phyloP scores from a whole-genome alignment of 2,888 invertebrate species.

The Rhagium mordax region DNA sequence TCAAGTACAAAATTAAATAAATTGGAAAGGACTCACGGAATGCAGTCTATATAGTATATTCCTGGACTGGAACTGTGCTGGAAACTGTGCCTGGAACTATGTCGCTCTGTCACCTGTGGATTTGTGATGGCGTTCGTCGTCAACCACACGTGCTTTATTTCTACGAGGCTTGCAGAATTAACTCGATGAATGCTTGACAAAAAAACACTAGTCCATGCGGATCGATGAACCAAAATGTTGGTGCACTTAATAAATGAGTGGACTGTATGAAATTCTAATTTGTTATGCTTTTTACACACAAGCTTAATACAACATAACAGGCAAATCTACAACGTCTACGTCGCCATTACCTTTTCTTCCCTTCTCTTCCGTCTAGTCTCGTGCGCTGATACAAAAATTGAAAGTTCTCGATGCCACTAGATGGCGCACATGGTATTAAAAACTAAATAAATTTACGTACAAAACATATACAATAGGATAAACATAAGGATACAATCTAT shows the following conservation, averaged over 20 bases:
- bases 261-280: neutral
- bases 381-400: too few relatives aligned
- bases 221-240: neutral
- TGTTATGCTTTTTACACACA: too few relatives aligned
- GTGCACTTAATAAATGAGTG: neutral
- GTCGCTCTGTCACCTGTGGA: neutral
- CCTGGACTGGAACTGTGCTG: too few relatives aligned
- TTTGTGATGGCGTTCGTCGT: neutral
- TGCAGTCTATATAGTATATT: neutral
- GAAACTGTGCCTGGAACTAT: neutral
- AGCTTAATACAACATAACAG: too few relatives aligned
- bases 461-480: too few relatives aligned
- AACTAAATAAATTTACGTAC: too few relatives aligned
- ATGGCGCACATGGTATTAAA: too few relatives aligned
- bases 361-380: too few relatives aligned
- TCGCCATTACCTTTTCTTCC: too few relatives aligned
- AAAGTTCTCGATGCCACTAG: too few relatives aligned
- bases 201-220: neutral
- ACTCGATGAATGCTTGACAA: neutral
- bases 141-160: neutral
- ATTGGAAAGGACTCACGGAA: slow-evolving; percentile 1
- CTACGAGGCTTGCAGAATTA: neutral
- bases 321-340: too few relatives aligned
- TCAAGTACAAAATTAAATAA: neutral
- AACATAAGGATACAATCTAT: too few relatives aligned